These are phyloP conservation scores for Diabrotica balteata DNA, from an alignment of 2,888 invertebrate species.

Conservation along the genomic window DNA sequence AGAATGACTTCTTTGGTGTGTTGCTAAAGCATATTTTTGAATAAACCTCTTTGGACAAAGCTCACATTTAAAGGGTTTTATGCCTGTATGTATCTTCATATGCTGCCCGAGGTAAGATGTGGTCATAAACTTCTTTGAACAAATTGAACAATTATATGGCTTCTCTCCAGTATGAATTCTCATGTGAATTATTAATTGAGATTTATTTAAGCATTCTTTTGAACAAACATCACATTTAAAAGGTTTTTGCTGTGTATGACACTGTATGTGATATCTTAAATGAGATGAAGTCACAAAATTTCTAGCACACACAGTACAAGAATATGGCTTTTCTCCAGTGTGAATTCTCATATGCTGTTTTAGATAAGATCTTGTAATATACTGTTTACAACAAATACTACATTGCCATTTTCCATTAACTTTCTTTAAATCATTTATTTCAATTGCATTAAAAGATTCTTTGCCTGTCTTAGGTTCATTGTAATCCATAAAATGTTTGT, in stretches of 20 bases:
- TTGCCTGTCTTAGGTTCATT: background rate
- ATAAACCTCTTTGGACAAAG: background rate
- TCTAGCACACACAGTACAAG: conserved; percentile 1
- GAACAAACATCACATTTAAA: background rate
- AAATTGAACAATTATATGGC: conserved; percentile 4
- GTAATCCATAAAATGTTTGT: conserved; percentile 11
- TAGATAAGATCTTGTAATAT: background rate
- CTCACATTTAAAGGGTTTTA: conserved; percentile 10
- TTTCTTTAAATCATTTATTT: background rate
- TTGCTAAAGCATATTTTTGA: background rate
- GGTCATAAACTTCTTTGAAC: conserved; percentile 5
- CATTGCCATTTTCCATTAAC: conserved; percentile 12
- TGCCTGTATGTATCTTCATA: conserved; percentile 1
- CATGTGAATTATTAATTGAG: no score
- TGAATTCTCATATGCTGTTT: background rate
- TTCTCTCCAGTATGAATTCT: no score
- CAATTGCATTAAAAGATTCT: background rate
- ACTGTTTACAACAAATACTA: conserved; percentile 5
- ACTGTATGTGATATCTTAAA: conserved; percentile 5
- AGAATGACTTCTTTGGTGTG: conserved; percentile 7
- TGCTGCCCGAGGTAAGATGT: background rate
- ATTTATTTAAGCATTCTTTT: no score
- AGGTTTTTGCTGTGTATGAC: background rate
- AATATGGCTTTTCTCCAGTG: background rate
- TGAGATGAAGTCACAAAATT: conserved; percentile 2